Percentiles rank a stretch among this genome's conserved stretches.
Conservation (phyloP, 2,888 invertebrate species). For the Theodoxus fluviatilis region DNA sequence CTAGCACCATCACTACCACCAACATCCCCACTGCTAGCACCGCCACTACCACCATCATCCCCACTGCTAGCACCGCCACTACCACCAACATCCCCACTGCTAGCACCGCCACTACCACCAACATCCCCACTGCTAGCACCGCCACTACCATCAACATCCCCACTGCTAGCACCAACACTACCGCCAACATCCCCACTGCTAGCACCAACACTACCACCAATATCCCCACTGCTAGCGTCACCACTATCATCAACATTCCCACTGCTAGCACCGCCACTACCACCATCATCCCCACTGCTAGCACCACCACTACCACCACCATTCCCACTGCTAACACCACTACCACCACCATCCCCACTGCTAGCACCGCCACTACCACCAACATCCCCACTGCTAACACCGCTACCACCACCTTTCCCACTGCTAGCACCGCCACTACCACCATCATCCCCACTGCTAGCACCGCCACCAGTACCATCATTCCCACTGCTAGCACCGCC, state of each 20-base stretch:
- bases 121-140: no score
- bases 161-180: no score
- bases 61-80: no score
- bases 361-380: background rate
- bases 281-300: background rate
- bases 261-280: background rate
- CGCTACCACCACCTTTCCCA: no score
- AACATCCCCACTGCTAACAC: background rate
- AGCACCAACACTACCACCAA: background rate
- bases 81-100: no score
- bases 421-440: background rate
- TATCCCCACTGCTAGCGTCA: background rate
- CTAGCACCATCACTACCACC: background rate
- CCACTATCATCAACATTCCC: background rate
- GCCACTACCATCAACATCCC: no score
- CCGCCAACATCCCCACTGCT: no score
- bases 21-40: no score
- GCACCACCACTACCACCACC: background rate
- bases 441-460: background rate
- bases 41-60: no score
- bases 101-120: no score
- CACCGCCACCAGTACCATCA: no score
- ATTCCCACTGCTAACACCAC: background rate
- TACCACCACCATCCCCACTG: background rate
- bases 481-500: no score